Conservation (phyloP, 1,140 invertebrate species). For the Drosophila murphyi region DNA sequence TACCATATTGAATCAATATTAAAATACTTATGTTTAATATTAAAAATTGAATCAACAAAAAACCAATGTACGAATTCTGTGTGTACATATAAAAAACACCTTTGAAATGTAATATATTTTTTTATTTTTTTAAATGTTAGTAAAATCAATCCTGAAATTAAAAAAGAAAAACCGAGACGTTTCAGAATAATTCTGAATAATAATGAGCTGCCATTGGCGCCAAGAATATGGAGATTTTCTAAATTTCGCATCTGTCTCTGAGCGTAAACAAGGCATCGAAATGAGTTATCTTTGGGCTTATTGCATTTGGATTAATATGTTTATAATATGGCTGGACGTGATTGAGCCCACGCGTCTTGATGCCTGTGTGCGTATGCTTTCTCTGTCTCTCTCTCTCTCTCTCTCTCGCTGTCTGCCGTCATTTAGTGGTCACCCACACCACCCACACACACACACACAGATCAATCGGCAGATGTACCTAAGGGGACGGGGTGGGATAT, state of each 20-base stretch:
- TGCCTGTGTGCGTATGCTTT: constrained; percentile 5
- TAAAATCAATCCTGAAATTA: too few relatives aligned
- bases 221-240: neutral
- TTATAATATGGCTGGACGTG: constrained; percentile 64
- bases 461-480: constrained; percentile 51
- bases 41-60: too few relatives aligned
- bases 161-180: too few relatives aligned
- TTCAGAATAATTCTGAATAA: neutral
- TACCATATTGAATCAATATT: too few relatives aligned
- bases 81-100: too few relatives aligned
- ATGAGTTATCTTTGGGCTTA: constrained; percentile 77
- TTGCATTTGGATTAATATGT: constrained; percentile 83
- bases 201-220: neutral
- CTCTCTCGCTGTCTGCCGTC: neutral
- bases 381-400: too few relatives aligned
- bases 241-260: constrained; percentile 8
- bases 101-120: too few relatives aligned
- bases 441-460: constrained; percentile 12
- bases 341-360: neutral
- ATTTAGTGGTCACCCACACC: constrained; percentile 29
- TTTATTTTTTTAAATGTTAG: too few relatives aligned
- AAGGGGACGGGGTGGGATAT: neutral
- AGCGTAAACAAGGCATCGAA: constrained; percentile 54
- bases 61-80: too few relatives aligned
- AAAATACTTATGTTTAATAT: too few relatives aligned